phyloP scores from a whole-genome alignment of 2,888 invertebrate species.

The Caenorhabditis sp. region DNA sequence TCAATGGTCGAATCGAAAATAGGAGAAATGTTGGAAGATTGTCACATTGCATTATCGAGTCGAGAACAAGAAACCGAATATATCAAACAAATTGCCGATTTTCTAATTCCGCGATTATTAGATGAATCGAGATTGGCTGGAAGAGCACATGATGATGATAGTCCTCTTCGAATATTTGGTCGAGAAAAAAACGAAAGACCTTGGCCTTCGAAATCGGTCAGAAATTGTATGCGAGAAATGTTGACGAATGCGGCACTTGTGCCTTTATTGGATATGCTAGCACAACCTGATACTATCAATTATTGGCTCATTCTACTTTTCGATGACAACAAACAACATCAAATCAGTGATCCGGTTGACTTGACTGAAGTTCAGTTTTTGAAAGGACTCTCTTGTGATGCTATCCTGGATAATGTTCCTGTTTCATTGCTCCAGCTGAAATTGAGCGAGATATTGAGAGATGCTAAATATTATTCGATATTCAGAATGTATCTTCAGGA shows the following conservation, averaged over 20 bases:
- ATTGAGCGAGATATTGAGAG: slow-evolving; percentile 61
- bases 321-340: slow-evolving; percentile 20
- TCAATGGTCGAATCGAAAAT: slow-evolving; percentile 53
- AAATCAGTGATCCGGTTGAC: slow-evolving; percentile 9
- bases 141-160: slow-evolving; percentile 53
- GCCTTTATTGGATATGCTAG: slow-evolving; percentile 63
- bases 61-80: slow-evolving; percentile 58
- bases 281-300: slow-evolving; percentile 69
- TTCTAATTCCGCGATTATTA: slow-evolving; percentile 56
- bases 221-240: slow-evolving; percentile 66
- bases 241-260: slow-evolving; percentile 59
- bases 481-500: slow-evolving; percentile 68
- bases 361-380: slow-evolving; percentile 40
- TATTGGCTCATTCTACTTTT: slow-evolving; percentile 58
- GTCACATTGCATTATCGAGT: slow-evolving; percentile 60
- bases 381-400: slow-evolving; percentile 41
- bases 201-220: slow-evolving; percentile 64
- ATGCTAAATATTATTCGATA: slow-evolving; percentile 58
- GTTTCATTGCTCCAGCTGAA: slow-evolving; percentile 65
- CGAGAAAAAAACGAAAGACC: slow-evolving; percentile 28
- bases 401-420: slow-evolving; percentile 42
- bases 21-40: slow-evolving; percentile 46
- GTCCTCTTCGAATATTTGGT: slow-evolving; percentile 30
- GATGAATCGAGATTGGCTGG: slow-evolving; percentile 65
- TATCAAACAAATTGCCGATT: slow-evolving; percentile 62